Base-by-base conservation (phyloP, 2,888 invertebrate species). In the Sarcophaga carnaria region DNA sequence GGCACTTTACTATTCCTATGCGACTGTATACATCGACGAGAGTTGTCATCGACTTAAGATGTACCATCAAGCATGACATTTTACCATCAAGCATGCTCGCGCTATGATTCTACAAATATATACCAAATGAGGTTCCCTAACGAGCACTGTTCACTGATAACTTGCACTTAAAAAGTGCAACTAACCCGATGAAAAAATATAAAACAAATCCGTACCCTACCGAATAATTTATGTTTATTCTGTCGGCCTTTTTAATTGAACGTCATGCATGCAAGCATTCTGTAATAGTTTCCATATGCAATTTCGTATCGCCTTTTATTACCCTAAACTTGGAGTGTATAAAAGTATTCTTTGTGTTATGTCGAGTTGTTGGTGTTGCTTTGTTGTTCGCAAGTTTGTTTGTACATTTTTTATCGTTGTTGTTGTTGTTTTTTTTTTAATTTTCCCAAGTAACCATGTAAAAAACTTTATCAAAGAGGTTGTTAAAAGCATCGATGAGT, bases 401-500 rank as follows among this genome's bases (percentile, higher is more conserved):
- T 37, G 37, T 37, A 37, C 37, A 37, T 37, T 37, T 37, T 37
- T 37, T 37, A 37, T 37, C 37, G 10, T 37, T 37, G 10, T 37
- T 37, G 10, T 37, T 37, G 2, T 37, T 37, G 37, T 37, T 10
- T 10, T 72, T 70, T 82, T 37, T 77, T 70, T 82, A 64, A 66
- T 64, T 49, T 84, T 76, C 49, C 47, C 76, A 84, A 84, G 79
- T 84, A 80, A 59, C 64, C 74, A 70, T 75, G 83, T 67, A 74
- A 11, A 80, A 66, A 37, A 37, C 37, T 72, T 80, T 79, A 78
- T 66, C 70, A 86, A 86, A 79, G 72, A 77, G 77, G 77, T 81
- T 80, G 83, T 80, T 86, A 86, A 86, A 83, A 86, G 83, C 83
- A 76, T 83, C 83, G 76, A 83, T 84, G 75, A 84, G 75, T 84